Evolutionary conservation across 1,140 invertebrate species (phyloP).

Genomic region (Nautilus pompilius): DNA sequence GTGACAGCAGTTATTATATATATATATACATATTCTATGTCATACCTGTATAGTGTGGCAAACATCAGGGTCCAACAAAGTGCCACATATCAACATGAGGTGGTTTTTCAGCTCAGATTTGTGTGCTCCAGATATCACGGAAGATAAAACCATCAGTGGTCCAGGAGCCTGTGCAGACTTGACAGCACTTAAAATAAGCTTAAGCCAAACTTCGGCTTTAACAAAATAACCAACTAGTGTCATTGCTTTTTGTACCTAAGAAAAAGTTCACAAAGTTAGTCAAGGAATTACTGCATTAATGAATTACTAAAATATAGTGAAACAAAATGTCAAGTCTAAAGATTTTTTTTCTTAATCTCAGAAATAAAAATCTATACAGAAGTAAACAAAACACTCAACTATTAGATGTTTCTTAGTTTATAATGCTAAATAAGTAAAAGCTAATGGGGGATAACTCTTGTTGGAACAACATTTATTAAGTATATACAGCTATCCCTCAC

Average conservation of each 20-base stretch:
- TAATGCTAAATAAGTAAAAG: too few relatives aligned
- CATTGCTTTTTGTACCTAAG: slow-evolving; percentile 60
- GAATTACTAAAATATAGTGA: not conserved
- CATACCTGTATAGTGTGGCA: slow-evolving; percentile 44
- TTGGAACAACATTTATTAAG: too few relatives aligned
- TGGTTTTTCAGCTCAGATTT: slow-evolving; percentile 24
- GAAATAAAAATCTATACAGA: not conserved
- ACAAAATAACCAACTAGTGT: slow-evolving; percentile 74
- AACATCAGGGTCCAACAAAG: slow-evolving; percentile 34
- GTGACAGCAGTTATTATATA: slow-evolving; percentile 30
- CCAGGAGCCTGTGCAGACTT: slow-evolving; percentile 31
- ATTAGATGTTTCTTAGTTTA: too few relatives aligned
- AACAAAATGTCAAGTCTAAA: not conserved
- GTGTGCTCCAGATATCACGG: slow-evolving; percentile 37
- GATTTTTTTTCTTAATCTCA: not conserved
- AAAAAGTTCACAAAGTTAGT: too few relatives aligned
- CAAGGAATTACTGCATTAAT: too few relatives aligned
- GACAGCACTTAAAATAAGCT: slow-evolving; percentile 35
- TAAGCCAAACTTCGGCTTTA: slow-evolving; percentile 47
- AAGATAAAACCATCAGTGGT: slow-evolving; percentile 42
- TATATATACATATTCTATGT: not conserved
- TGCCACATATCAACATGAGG: slow-evolving; percentile 29
- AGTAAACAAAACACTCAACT: too few relatives aligned
- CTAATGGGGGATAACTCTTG: too few relatives aligned
- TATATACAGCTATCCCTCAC: too few relatives aligned